Evolutionary conservation across 1,140 invertebrate species (phyloP).

Genomic region (Goniozus legneri): DNA sequence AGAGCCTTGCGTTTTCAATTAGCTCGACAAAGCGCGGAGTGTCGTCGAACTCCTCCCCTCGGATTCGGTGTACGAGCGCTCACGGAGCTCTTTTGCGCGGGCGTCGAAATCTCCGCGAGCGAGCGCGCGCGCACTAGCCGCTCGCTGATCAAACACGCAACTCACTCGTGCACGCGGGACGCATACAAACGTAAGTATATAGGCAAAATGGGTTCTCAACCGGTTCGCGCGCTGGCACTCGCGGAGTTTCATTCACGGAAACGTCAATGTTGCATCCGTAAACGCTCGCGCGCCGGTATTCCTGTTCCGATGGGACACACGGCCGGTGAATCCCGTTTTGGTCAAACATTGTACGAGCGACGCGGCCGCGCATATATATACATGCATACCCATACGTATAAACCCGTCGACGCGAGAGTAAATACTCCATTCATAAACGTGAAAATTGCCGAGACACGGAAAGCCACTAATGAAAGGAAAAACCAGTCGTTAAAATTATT

Average conservation of each 20-base stretch:
- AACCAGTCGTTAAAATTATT: no score
- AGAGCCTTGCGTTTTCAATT: no score
- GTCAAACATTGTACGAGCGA: neutral
- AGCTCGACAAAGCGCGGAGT: no score
- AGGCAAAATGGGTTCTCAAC: conserved; percentile 42
- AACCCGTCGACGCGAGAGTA: neutral
- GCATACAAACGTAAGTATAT: conserved; percentile 26
- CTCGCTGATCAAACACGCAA: no score
- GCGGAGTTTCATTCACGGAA: conserved; percentile 37
- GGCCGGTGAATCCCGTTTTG: no score
- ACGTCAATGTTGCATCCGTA: conserved; percentile 22
- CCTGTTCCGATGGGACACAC: neutral
- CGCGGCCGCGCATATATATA: no score
- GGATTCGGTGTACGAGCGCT: conserved; percentile 6
- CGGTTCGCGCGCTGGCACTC: conserved; percentile 32
- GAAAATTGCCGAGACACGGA: no score
- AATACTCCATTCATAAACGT: neutral
- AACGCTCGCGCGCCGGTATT: neutral
- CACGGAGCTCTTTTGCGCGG: no score
- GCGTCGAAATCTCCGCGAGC: conserved; percentile 33
- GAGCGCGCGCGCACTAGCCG: no score
- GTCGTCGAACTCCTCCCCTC: conserved; percentile 14
- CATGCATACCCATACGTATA: no score
- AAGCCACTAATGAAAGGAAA: no score
- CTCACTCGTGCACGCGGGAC: no score